These are phyloP conservation scores for Gryllus bimaculatus DNA, from an alignment of 1,140 invertebrate species.

Conservation along the genomic window DNA sequence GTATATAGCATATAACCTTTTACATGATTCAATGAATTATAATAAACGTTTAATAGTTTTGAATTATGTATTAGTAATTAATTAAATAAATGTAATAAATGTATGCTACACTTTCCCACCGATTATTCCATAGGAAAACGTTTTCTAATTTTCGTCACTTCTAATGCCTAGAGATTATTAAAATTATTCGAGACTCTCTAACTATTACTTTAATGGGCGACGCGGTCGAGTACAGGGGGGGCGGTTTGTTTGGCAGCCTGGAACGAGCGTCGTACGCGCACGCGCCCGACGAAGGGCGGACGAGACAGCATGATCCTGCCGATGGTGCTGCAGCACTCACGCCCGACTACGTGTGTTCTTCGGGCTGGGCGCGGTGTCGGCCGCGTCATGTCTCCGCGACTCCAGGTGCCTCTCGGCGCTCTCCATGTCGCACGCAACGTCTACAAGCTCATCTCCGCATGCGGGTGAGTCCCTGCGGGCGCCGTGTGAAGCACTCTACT, in stretches of 20 bases:
- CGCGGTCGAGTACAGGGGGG: not conserved
- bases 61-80: too few species aligned
- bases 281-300: constrained; percentile 58
- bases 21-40: too few species aligned
- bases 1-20: too few species aligned
- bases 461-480: constrained; percentile 46
- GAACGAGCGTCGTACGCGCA: constrained; percentile 80
- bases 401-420: constrained; percentile 97
- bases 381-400: constrained; percentile 95
- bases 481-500: too few species aligned
- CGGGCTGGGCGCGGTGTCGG: constrained; percentile 94
- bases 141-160: too few species aligned
- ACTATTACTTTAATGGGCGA: too few species aligned
- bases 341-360: constrained; percentile 89
- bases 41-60: too few species aligned
- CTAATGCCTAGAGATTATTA: too few species aligned
- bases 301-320: constrained; percentile 89
- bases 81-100: too few species aligned
- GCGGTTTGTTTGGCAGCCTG: constrained; percentile 57
- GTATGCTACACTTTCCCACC: too few species aligned
- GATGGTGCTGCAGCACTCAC: constrained; percentile 94
- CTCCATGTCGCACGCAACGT: constrained; percentile 96
- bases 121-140: too few species aligned
- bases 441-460: constrained; percentile 91
- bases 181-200: too few species aligned